Evolutionary conservation across 2,888 invertebrate species (phyloP).

Genomic region (Myopa testacea): DNA sequence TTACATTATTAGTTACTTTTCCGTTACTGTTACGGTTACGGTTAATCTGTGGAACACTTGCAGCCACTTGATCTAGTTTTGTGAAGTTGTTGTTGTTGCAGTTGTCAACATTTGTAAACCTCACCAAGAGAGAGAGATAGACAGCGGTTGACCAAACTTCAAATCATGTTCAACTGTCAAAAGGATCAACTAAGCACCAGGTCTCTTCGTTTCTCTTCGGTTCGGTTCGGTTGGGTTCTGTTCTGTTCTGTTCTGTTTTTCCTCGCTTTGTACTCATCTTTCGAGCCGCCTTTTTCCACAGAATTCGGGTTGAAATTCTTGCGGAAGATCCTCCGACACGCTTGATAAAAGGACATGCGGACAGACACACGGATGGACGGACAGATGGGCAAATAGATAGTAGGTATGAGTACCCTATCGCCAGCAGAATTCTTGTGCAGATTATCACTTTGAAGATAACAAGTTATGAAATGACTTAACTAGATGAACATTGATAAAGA

Average conservation of each 20-base stretch:
- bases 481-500: not conserved
- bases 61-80: no score
- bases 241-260: not conserved
- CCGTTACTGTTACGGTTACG: no score
- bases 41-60: no score
- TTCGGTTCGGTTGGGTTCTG: no score
- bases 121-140: not conserved
- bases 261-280: conserved; percentile 30
- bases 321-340: not conserved
- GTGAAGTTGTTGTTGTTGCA: no score
- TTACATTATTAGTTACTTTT: no score
- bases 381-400: no score
- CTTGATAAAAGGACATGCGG: not conserved
- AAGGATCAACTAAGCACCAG: no score
- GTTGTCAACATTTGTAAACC: no score
- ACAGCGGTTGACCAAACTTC: not conserved
- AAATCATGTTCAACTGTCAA: no score
- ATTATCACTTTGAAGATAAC: conserved; percentile 35
- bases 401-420: no score
- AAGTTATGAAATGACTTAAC: conserved; percentile 34
- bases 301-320: conserved; percentile 23
- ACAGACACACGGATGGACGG: not conserved
- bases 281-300: conserved; percentile 36
- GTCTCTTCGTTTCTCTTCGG: no score
- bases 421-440: conserved; percentile 22